A percentile compares a stretch with the other conserved stretches of the same genome.
phyloP scores from a whole-genome alignment of 2,113 vertebrate genomes.

The Heloderma charlesbogerti region DNA sequence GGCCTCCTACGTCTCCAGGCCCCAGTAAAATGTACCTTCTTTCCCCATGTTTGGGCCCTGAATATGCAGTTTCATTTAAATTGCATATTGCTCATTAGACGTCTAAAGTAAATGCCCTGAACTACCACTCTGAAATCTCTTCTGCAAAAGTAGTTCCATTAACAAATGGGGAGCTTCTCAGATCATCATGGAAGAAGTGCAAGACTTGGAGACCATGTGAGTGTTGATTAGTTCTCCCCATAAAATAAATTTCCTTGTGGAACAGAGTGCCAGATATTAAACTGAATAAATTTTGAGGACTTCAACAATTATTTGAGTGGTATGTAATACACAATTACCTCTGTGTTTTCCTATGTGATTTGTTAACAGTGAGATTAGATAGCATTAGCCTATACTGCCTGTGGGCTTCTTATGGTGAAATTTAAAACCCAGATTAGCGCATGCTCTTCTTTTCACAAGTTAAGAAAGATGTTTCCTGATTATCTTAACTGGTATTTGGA shows the following conservation, averaged over 20 bases:
- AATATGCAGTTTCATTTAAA: background rate
- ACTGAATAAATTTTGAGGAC: background rate
- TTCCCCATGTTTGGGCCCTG: background rate
- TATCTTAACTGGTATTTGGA: accelerated
- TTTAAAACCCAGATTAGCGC: accelerated
- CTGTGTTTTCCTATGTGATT: conserved; percentile 3
- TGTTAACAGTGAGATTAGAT: conserved; percentile 14
- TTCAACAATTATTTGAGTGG: conserved; percentile 23
- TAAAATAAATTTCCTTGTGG: background rate
- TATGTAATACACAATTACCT: background rate
- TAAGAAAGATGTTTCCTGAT: background rate
- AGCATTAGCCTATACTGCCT: background rate
- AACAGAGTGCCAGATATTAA: background rate
- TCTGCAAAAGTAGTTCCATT: background rate
- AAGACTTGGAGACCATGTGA: background rate
- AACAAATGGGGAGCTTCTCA: background rate
- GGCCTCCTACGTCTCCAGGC: background rate
- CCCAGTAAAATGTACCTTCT: background rate
- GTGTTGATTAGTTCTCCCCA: background rate
- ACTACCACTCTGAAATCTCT: background rate
- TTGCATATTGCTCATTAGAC: background rate
- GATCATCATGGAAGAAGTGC: background rate
- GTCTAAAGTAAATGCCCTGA: background rate
- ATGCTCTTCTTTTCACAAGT: background rate
- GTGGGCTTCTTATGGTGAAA: background rate